Conservation (phyloP, 2,888 invertebrate species). For the Panzeria rudis region DNA sequence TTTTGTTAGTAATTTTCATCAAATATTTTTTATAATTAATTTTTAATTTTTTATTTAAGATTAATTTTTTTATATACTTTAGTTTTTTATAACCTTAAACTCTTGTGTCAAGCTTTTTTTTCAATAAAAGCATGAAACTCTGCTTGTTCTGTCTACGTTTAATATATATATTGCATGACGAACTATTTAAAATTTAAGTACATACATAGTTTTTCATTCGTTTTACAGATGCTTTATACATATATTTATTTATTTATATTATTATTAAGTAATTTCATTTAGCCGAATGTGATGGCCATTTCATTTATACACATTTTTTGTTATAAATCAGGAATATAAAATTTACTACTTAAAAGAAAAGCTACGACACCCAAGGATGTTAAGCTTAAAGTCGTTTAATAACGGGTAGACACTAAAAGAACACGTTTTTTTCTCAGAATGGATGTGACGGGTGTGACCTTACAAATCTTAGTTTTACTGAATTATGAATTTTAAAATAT, state of each 20-base stretch:
- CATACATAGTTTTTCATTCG: background rate
- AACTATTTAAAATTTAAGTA: background rate
- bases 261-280: too few species aligned
- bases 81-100: background rate
- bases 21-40: background rate
- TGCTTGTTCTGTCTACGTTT: conserved; percentile 7
- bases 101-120: conserved; percentile 5
- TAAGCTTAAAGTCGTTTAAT: too few species aligned
- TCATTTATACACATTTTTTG: too few species aligned
- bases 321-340: too few species aligned
- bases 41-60: conserved; percentile 6
- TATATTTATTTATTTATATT: background rate
- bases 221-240: background rate
- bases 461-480: too few species aligned
- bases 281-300: too few species aligned
- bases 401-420: too few species aligned
- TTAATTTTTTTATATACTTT: background rate
- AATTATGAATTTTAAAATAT: too few species aligned
- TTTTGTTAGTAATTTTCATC: background rate
- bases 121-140: conserved; percentile 40
- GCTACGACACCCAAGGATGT: too few species aligned
- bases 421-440: too few species aligned
- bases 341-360: too few species aligned
- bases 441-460: too few species aligned
- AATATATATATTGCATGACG: conserved; percentile 17